Base-by-base conservation (phyloP, 1,140 invertebrate genomes). In the Gryllus bimaculatus region DNA sequence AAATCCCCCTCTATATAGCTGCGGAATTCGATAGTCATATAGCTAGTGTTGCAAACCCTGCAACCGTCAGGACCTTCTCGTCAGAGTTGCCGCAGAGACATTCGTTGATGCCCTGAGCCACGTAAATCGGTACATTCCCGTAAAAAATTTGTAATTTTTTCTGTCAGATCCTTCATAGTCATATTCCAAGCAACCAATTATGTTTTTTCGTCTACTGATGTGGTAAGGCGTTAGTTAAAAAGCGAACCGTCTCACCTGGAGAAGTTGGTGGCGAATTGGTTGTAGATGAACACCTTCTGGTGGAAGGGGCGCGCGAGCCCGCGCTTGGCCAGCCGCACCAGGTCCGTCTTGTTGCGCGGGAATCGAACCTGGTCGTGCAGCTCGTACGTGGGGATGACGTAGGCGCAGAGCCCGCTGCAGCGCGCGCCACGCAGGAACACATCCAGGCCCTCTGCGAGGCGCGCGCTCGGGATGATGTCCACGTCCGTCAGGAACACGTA, bases 371-470 rank as follows among this genome's bases (percentile, higher is more conserved):
- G 86, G 26, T 90, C 89, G 82, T 95, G 93, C 77, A 96, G 86
- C 86, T 98, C 96, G 85, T 96, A 98, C 0, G 95, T 96, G 0
- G 97, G 96, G 79, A 98, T 92, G 7, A 98, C 95, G 85, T 94
- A 98, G 6, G 94, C 96, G 83, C 95, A 96, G 26, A 78, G 20
- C 10, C 20, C 73, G 18, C 12, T 47, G 82, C 89, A 89, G 10
- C 87, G 87, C 7, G 84, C 83, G 2, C 82, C 87, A 39, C 83
- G 85, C 0, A 95, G 85, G 84, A 96, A 96, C 10, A 88, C 86
- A 81, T 94, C 90, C 47, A 96, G 85, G 0, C 88, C 86, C 15
- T 89, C 87, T 0, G 91, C 90, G 85, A 93, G 87, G 79, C 91
- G 90, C 74, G 85, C 87, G 81, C 91, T 92, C 0, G 95, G 94